Conservation (phyloP, 2,797 vertebrate species). For the Sebastes oblongus region DNA sequence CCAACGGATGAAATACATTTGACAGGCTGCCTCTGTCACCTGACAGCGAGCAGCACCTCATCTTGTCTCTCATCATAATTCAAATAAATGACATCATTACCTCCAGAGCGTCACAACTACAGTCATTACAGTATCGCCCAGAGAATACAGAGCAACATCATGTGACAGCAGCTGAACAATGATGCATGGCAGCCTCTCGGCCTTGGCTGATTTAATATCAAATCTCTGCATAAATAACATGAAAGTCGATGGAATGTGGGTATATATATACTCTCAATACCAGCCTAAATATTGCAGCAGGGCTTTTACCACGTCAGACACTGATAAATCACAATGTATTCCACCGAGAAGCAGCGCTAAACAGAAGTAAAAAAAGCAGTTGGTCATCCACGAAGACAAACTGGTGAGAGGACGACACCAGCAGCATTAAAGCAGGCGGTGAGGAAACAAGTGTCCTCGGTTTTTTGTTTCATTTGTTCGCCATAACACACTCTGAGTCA, state of each 20-base stretch:
- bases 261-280: too few relatives aligned
- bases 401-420: not conserved
- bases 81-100: slow-evolving; percentile 55
- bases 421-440: not conserved
- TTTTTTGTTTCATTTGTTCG: not conserved
- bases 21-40: slow-evolving; percentile 23
- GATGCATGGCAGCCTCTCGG: slow-evolving; percentile 10
- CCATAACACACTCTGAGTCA: not conserved
- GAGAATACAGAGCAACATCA: slow-evolving; percentile 10
- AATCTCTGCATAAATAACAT: slow-evolving; percentile 21
- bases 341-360: not conserved
- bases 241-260: not conserved
- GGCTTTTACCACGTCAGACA: not conserved
- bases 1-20: not conserved
- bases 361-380: not conserved
- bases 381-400: not conserved
- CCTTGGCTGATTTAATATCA: not conserved
- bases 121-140: slow-evolving; percentile 22
- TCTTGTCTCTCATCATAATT: slow-evolving; percentile 32
- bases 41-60: slow-evolving; percentile 18
- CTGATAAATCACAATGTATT: slow-evolving; percentile 1
- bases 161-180: slow-evolving; percentile 26
- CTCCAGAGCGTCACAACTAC: not conserved
- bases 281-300: not conserved
- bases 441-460: not conserved